Evolutionary conservation across 2,797 vertebrate species (phyloP).

Genomic region (Pipistrellus pygmaeus): DNA sequence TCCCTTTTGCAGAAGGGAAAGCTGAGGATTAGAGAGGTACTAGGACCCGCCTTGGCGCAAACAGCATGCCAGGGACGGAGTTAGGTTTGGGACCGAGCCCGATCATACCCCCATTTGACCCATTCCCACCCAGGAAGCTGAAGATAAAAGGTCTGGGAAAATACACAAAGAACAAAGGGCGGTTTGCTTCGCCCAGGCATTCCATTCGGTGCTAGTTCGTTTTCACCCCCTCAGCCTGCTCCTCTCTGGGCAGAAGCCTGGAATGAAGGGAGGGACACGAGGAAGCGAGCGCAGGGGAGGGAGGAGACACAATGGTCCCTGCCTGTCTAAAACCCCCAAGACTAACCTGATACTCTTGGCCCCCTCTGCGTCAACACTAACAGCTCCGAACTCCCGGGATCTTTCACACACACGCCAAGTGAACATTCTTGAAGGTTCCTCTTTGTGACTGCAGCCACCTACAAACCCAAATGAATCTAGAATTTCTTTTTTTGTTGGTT

Average conservation of each 20-base stretch:
- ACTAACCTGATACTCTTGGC: slow-evolving; percentile 67
- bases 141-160: slow-evolving; percentile 53
- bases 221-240: slow-evolving; percentile 18
- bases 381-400: slow-evolving; percentile 58
- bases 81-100: neutral
- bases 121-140: slow-evolving; percentile 8
- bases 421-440: slow-evolving; percentile 72
- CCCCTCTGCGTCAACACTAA: slow-evolving; percentile 78
- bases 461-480: slow-evolving; percentile 82
- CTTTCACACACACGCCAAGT: slow-evolving; percentile 42
- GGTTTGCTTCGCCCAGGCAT: slow-evolving; percentile 40
- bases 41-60: neutral
- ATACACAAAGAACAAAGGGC: slow-evolving; percentile 53
- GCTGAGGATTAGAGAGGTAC: neutral
- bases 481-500: slow-evolving; percentile 69
- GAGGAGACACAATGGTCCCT: neutral
- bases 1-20: slow-evolving; percentile 6
- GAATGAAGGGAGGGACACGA: neutral
- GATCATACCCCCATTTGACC: neutral
- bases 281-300: neutral
- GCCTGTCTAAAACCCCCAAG: slow-evolving; percentile 12
- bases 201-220: slow-evolving; percentile 71
- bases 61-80: neutral
- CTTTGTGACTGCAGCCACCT: slow-evolving; percentile 78
- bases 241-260: slow-evolving; percentile 11